These are phyloP conservation scores for Zhuqinia jingwanae DNA, from an alignment of 2,888 invertebrate species.

Conservation along the genomic window DNA sequence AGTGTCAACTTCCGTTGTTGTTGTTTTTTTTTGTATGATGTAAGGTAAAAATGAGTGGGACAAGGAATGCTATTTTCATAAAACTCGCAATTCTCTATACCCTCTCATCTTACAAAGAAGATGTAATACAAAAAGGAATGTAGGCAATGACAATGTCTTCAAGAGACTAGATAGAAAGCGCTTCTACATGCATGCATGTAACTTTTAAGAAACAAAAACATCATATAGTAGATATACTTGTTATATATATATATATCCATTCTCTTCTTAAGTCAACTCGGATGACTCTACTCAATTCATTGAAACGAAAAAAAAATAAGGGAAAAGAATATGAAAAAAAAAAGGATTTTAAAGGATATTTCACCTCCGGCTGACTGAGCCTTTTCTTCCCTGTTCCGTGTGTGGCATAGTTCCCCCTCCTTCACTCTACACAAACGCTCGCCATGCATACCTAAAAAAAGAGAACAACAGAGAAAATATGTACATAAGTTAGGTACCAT, in stretches of 20 bases:
- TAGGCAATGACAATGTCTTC: neutral
- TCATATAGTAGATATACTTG: too few relatives aligned
- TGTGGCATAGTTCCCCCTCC: neutral
- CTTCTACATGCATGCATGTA: too few relatives aligned
- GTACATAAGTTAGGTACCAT: too few relatives aligned
- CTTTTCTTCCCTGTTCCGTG: neutral
- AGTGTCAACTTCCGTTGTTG: constrained; percentile 16
- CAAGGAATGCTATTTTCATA: constrained; percentile 51
- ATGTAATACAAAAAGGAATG: neutral
- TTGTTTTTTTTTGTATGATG: too few relatives aligned
- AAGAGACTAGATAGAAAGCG: neutral
- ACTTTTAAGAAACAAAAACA: too few relatives aligned
- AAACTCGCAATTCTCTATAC: constrained; percentile 48
- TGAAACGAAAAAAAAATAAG: neutral
- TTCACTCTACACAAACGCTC: too few relatives aligned
- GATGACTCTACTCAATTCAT: constrained; percentile 3
- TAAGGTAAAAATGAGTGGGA: constrained; percentile 65
- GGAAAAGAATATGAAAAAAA: neutral
- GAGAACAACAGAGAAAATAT: neutral
- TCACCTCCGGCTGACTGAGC: constrained; percentile 40
- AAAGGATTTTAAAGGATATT: constrained; percentile 34
- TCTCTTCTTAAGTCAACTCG: neutral
- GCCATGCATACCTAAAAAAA: too few relatives aligned
- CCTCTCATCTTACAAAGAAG: constrained; percentile 62
- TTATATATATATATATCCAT: too few relatives aligned